Base-by-base conservation (phyloP, 2,797 vertebrate genomes). In the Rousettus madagascariensis region DNA sequence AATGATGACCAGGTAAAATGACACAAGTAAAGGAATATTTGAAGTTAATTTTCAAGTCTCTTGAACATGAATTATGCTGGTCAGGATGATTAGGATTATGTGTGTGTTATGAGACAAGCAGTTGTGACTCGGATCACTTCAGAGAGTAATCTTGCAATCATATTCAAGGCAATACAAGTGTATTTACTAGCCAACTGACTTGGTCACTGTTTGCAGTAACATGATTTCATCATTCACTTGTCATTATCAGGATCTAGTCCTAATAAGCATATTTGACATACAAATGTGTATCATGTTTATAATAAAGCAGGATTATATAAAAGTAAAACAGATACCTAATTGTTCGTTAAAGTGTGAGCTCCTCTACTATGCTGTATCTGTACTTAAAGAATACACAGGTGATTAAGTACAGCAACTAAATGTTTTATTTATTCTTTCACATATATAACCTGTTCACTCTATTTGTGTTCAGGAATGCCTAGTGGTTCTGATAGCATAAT, bases 381-480 rank as follows among this genome's bases (percentile, higher is more conserved):
- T 95, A 53, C 69, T 71, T 85, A 87, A 88, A 84, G 11, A 94
- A 84, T 91, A 19, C 87, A 85, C 33, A 74, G 71, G 22, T 90
- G 80, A 65, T 87, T 75, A 0, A 79, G 4, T 80, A 66, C n/a
- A 71, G 15, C 33, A 61, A 71, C 17, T 80, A 86, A 38, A 26
- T 63, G 2, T 75, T 96, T 80, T 89, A 63, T 71, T 79, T 59
- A 30, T 65, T 90, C 92, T 86, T 83, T 59, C 38, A 87, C 57
- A 90, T 92, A 5, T 91, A 24, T 90, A 89, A 90, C 33, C 24
- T 11, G 89, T 86, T 95, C 43, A 69, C 1, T 83, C 55, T 92
- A 2, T 65, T 84, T 80, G 13, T 88, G 15, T 19, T 85, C 38
- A 78, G n/a, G 26, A 88, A 83, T 91, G 36, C 65, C 55, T 85